phyloP scores from a whole-genome alignment of 2,113 vertebrate genomes.

The Scartelaos histophorus region DNA sequence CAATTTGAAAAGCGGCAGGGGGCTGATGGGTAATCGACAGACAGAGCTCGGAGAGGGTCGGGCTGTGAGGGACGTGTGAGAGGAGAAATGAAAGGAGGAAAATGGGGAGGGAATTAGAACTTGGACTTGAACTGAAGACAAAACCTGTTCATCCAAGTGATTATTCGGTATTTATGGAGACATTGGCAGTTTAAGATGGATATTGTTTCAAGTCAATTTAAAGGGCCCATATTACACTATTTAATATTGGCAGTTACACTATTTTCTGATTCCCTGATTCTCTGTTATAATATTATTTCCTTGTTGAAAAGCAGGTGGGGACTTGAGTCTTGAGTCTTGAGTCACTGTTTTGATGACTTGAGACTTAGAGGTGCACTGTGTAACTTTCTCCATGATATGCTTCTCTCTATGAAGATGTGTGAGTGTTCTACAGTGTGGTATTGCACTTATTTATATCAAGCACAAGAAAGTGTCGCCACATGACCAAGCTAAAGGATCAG shows the following conservation, averaged over 20 bases:
- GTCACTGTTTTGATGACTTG: too few species aligned
- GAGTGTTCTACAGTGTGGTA: not conserved
- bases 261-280: not conserved
- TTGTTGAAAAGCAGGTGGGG: too few species aligned
- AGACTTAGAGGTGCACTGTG: too few species aligned
- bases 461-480: not conserved
- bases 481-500: too few species aligned
- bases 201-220: not conserved
- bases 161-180: too few species aligned
- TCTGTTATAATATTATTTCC: too few species aligned
- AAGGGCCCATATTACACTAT: not conserved
- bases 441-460: not conserved
- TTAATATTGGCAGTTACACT: too few species aligned
- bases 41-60: slow-evolving; percentile 45
- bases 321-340: too few species aligned
- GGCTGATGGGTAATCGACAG: slow-evolving; percentile 53
- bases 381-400: too few species aligned
- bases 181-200: not conserved
- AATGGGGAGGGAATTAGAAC: not conserved
- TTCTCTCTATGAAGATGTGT: too few species aligned
- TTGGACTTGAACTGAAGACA: not conserved
- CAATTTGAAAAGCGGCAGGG: slow-evolving; percentile 58
- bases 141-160: not conserved
- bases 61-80: not conserved
- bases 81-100: not conserved